phyloP scores from a whole-genome alignment of 2,113 vertebrate species.

The Arenaria interpres region DNA sequence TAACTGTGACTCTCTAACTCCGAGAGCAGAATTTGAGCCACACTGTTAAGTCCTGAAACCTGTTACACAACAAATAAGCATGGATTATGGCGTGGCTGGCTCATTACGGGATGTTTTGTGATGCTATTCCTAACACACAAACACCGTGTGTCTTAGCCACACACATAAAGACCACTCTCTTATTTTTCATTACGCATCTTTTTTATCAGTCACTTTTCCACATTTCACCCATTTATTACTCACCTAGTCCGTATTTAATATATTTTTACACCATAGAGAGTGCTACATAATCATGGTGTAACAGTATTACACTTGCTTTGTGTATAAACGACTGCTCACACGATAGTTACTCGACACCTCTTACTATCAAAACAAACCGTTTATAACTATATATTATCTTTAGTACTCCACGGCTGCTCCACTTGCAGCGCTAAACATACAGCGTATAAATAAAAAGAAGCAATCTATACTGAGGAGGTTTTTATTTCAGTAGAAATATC shows the following conservation, averaged over 20 bases:
- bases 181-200: not conserved
- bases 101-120: constrained; percentile 28
- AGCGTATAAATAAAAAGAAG: not conserved
- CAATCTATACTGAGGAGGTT: not conserved
- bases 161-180: not conserved
- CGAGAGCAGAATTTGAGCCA: not conserved
- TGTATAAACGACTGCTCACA: not conserved
- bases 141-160: not conserved
- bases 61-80: constrained; percentile 80
- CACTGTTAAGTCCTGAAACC: constrained; percentile 55
- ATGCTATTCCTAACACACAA: constrained; percentile 10
- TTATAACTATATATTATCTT: not conserved
- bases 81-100: constrained; percentile 70
- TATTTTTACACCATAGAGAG: fast-evolving
- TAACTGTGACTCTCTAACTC: constrained; percentile 28
- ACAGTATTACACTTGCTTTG: not conserved
- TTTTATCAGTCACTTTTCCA: not conserved
- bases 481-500: not conserved
- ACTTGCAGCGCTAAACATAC: not conserved
- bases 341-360: not conserved
- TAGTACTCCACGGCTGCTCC: not conserved
- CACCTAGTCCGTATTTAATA: not conserved
- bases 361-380: constrained; percentile 4
- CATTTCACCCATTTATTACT: not conserved
- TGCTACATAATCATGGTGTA: not conserved